Evolutionary conservation across 1,140 invertebrate species (phyloP), one percentile per base, ranked within the genome.

Genomic region (Helicoverpa armigera): DNA sequence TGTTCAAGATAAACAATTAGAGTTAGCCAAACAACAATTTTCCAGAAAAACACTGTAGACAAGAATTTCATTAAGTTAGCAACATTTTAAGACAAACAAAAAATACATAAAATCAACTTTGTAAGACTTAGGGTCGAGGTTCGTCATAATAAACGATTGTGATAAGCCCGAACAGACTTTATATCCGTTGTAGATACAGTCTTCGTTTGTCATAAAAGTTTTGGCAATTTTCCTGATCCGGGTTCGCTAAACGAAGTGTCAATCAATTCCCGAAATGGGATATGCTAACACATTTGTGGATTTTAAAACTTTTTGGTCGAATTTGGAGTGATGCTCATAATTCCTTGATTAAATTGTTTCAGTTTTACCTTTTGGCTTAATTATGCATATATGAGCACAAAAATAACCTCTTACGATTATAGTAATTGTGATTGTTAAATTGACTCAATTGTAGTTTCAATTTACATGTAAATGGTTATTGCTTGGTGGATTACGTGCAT

Each of bases 151-250:
- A 67, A 69, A 69, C 65, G 65, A 69, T 69, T 50, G 65, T 18
- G 65, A 69, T 69, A 69, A 69, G 16, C 18, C 16, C 50, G 65
- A 23, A 50, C 43, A 69, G 43, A 16, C 65, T 67, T 60, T 69
- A 69, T 69, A 69, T 69, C 65, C 65, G 65, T 18, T 69, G 43
- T 69, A 69, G 65, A 69, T 50, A 69, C 65, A 69, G 65, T 50
- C 12, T 69, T 50, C 65, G 65, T 69, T 69, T 69, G 50, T 72
- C 50, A 72, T 72, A 51, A 53, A 72, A 72, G 69, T 72, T 72
- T 70, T 54, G 48, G 48, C 69, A 51, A 53, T 53, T 72, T 54
- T 53, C 69, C 50, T 54, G 50, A 72, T 72, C 69, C 18, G 50
- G 43, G 50, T 13, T 72, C 48, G 50, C 50, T 72, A 72, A 72